A percentile compares a stretch with the other conserved stretches of the same genome.
Conservation (phyloP, 2,113 vertebrate species). For the Excalfactoria chinensis region DNA sequence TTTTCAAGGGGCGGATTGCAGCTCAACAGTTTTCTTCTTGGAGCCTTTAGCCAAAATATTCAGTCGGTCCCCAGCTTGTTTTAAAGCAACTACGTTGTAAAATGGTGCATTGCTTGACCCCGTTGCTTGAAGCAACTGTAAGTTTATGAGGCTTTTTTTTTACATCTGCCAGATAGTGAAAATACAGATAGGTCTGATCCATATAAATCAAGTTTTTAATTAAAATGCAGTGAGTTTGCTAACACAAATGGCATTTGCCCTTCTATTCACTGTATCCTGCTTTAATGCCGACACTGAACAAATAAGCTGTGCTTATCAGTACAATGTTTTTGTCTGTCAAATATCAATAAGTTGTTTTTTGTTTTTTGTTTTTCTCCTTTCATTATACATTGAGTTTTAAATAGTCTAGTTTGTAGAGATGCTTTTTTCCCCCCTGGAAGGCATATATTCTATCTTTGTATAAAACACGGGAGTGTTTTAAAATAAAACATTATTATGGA, state of each 20-base stretch:
- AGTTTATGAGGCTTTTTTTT: constrained; percentile 1
- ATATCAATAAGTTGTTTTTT: background rate
- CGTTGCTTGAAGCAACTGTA: background rate
- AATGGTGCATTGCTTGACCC: constrained; percentile 31
- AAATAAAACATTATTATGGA: constrained; percentile 31
- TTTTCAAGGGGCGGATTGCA: background rate
- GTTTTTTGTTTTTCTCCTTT: background rate
- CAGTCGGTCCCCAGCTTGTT: background rate
- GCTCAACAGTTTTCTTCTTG: background rate
- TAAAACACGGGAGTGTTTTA: background rate
- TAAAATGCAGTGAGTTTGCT: constrained; percentile 42
- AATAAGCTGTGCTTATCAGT: constrained; percentile 23
- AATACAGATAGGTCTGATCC: constrained; percentile 35
- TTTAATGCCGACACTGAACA: constrained; percentile 6
- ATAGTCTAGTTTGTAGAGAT: background rate
- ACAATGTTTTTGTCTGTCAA: background rate
- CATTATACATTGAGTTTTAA: constrained; percentile 21
- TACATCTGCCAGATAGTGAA: constrained; percentile 33
- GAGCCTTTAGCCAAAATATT: background rate
- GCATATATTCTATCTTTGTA: background rate
- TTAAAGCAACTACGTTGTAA: constrained; percentile 8
- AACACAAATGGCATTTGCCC: constrained; percentile 24
- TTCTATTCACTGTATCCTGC: background rate
- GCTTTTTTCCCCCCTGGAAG: background rate
- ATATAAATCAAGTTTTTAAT: constrained; percentile 58